Conservation (phyloP, 2,888 invertebrate species). For the Salticus scenicus region DNA sequence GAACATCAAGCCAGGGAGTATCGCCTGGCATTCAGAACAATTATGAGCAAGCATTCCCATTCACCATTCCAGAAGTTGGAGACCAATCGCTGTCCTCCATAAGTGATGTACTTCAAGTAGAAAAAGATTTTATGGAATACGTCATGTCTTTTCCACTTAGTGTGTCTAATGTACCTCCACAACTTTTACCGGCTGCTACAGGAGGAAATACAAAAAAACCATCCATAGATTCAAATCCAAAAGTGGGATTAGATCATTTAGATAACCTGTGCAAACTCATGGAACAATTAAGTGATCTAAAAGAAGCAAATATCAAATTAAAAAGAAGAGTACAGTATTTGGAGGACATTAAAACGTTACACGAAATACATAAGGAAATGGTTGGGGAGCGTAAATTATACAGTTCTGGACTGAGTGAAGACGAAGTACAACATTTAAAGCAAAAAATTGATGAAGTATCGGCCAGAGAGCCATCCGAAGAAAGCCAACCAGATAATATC, state of each 20-base stretch:
- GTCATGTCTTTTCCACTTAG: constrained; percentile 56
- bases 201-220: constrained; percentile 9
- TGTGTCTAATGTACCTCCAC: constrained; percentile 4
- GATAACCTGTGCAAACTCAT: constrained; percentile 86
- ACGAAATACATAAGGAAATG: constrained; percentile 72
- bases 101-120: constrained; percentile 68
- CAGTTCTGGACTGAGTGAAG: constrained; percentile 61
- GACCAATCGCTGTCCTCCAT: constrained; percentile 58
- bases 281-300: constrained; percentile 84
- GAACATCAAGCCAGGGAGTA: constrained; percentile 50
- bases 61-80: constrained; percentile 49
- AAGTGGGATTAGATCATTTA: constrained; percentile 84
- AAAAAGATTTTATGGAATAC: constrained; percentile 71
- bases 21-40: constrained; percentile 35
- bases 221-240: constrained; percentile 37
- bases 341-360: constrained; percentile 81
- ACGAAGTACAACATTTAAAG: constrained; percentile 51
- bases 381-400: constrained; percentile 42
- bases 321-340: constrained; percentile 83
- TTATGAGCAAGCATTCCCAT: constrained; percentile 53
- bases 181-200: neutral
- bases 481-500: constrained; percentile 16
- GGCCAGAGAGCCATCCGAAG: constrained; percentile 36
- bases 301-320: constrained; percentile 83
- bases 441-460: constrained; percentile 33